A percentile compares a stretch with the other conserved stretches of the same genome.
phyloP scores from a whole-genome alignment of 2,888 invertebrate genomes.

The Monochamus alternatus region DNA sequence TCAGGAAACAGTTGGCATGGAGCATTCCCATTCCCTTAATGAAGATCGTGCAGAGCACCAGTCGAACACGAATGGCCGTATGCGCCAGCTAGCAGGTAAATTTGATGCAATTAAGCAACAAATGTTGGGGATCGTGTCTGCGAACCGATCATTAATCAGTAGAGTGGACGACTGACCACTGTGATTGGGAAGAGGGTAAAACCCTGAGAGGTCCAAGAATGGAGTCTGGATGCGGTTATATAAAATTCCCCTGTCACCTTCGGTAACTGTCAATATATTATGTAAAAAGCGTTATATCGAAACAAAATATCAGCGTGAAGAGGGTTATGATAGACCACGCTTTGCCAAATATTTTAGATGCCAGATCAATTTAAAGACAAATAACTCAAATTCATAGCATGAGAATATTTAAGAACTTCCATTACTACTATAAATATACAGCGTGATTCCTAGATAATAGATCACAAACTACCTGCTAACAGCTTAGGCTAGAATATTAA shows the following conservation, averaged over 20 bases:
- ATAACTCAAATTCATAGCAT: no score
- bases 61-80: background rate
- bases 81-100: background rate
- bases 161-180: constrained; percentile 34
- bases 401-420: no score
- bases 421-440: no score
- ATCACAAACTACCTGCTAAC: no score
- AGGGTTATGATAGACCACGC: no score
- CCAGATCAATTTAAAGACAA: no score
- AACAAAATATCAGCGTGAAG: no score
- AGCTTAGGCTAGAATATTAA: no score
- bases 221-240: background rate
- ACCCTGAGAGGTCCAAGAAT: constrained; percentile 21
- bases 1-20: background rate
- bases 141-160: constrained; percentile 47
- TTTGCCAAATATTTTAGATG: no score
- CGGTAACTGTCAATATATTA: background rate
- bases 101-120: constrained; percentile 18
- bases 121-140: constrained; percentile 25
- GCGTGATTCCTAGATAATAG: no score
- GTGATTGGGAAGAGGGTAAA: constrained; percentile 48
- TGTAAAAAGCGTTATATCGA: no score
- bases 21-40: background rate
- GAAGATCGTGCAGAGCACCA: background rate
- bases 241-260: background rate